Evolutionary conservation across 30 jellyfish, hydroid and myxozoan genomes (phyloP).

Genomic region (Turritopsis rubra): DNA sequence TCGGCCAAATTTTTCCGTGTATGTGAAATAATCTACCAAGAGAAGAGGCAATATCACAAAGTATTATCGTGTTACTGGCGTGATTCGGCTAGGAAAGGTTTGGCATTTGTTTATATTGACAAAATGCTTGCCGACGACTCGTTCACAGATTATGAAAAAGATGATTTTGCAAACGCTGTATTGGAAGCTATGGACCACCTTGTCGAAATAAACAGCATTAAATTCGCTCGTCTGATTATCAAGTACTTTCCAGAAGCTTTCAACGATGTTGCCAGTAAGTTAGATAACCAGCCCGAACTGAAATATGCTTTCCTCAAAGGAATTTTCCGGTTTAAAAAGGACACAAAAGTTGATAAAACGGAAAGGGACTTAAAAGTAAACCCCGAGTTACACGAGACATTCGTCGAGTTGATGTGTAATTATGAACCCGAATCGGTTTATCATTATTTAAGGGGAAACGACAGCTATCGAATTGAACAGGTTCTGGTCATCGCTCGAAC

Average conservation of each 20-base stretch:
- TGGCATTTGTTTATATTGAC: constrained; percentile 60
- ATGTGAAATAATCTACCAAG: constrained; percentile 72
- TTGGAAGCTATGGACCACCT: constrained; percentile 47
- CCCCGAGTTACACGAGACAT: constrained; percentile 70
- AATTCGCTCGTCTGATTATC: constrained; percentile 64
- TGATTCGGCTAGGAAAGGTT: constrained; percentile 66
- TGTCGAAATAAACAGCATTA: constrained; percentile 67
- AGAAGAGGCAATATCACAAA: constrained; percentile 59
- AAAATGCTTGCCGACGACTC: constrained; percentile 72
- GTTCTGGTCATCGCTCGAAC: constrained; percentile 64
- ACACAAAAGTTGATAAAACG: constrained; percentile 25
- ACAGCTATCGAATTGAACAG: constrained; percentile 84
- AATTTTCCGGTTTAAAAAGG: constrained; percentile 51
- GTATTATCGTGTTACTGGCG: constrained; percentile 89
- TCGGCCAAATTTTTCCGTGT: constrained; percentile 93
- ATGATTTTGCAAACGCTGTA: constrained; percentile 73
- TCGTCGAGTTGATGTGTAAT: constrained; percentile 79
- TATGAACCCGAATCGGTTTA: constrained; percentile 71
- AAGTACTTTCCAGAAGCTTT: constrained; percentile 49
- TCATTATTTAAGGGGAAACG: constrained; percentile 65
- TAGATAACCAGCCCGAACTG: constrained; percentile 50
- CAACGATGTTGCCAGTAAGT: constrained; percentile 53
- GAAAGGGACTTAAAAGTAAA: constrained; percentile 29
- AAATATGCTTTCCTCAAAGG: constrained; percentile 81
- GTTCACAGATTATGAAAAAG: constrained; percentile 78